Evolutionary conservation across 2,888 invertebrate species (phyloP), one percentile per base, ranked within the genome.

Genomic region (Andrena camellia): DNA sequence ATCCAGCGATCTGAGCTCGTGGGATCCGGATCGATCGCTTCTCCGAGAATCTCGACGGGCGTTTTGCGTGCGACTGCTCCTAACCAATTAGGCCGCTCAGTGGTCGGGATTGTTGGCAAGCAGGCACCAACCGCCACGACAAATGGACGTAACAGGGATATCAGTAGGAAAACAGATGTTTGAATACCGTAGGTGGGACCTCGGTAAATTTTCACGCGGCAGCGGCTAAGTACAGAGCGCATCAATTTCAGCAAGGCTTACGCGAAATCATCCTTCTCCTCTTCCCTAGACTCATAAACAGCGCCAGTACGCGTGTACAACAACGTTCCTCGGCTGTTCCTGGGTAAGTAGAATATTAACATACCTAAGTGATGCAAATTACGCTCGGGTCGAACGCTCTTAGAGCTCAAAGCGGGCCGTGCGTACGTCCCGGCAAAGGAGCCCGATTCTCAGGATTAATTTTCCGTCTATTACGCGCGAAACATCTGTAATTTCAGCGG

Each of bases 331-430:
- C 8, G 62, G 10, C 4, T 23, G 4, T 69, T 50, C 31, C 48
- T 48, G 42, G 29, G 52, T 71, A 42, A 83, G 57, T 59, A 50
- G 73, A 35, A 54, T 63, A 90, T 89, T 87, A 89, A 87, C 87
- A 81, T 84, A 74, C 78, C 75, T 80, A 75, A 81, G 62, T 78
- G 84, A 90, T 90, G 90, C 88, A 90, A 91, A 90, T 91, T 89
- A 73, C 71, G 59, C 23, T 20, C 57, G 26, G 63, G 54, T 76
- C 69, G 69, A 52, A 68, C 72, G 50, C 29, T 23, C 62, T 73
- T 68, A 59, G 64, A 59, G 63, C 57, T 68, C 57, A 23, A 73
- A 75, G 54, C 63, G 33, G 50, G 57, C 59, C 48, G 77, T 57
- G 75, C 52, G 54, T 59, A 54, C 33, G 52, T 50, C 50, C 50